Evolutionary conservation across 2,797 vertebrate species (phyloP).

Genomic region (Ptychadena robeensis): DNA sequence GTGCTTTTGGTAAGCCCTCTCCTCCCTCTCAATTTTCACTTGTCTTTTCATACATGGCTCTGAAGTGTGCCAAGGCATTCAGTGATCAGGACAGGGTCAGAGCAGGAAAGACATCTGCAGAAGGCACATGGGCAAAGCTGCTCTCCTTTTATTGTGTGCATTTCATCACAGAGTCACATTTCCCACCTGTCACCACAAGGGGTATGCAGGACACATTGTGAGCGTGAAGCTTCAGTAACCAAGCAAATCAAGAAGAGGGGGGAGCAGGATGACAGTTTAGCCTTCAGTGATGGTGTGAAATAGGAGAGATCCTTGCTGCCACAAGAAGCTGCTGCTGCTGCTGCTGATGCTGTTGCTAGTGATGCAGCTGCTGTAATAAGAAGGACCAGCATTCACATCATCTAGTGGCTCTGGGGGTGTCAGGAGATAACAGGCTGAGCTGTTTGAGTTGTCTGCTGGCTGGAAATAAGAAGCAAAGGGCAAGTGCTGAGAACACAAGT

Average conservation of each 20-base stretch:
- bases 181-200: slow-evolving; percentile 69
- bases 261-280: slow-evolving; percentile 61
- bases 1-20: neutral
- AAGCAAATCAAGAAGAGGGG: slow-evolving; percentile 30
- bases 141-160: slow-evolving; percentile 60
- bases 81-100: slow-evolving; percentile 30
- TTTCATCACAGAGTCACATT: slow-evolving; percentile 62
- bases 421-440: slow-evolving; percentile 35
- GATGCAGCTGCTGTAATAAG: slow-evolving; percentile 20
- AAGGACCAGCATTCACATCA: slow-evolving; percentile 23
- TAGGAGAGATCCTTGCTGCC: slow-evolving; percentile 47
- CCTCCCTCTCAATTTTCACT: slow-evolving; percentile 1
- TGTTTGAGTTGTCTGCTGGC: slow-evolving; percentile 58
- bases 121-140: slow-evolving; percentile 59
- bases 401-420: slow-evolving; percentile 60
- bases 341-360: slow-evolving; percentile 55
- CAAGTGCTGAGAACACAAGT: slow-evolving; percentile 60
- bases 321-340: slow-evolving; percentile 60
- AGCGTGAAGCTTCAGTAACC: slow-evolving; percentile 36
- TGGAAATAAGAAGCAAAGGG: slow-evolving; percentile 58
- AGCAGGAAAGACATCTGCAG: slow-evolving; percentile 56
- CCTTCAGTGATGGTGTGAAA: slow-evolving; percentile 48
- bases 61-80: slow-evolving; percentile 21
- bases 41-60: neutral
- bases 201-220: slow-evolving; percentile 60